These are phyloP conservation scores for Cylindroiulus punctatus DNA, from an alignment of 2,888 invertebrate genomes.

Conservation along the genomic window DNA sequence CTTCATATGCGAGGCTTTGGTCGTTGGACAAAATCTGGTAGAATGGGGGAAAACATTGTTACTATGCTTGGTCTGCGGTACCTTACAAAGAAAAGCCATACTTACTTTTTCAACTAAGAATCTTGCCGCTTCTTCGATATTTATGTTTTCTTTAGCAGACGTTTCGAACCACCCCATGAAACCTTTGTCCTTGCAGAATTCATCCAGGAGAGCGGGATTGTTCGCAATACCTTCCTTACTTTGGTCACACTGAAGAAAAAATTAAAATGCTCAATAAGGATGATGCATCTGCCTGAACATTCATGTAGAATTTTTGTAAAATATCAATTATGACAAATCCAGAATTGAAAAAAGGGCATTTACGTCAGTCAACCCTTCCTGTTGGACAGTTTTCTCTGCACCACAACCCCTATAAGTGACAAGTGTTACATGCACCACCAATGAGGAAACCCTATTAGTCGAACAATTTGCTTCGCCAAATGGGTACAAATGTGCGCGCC, in stretches of 20 bases:
- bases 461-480: too few relatives aligned
- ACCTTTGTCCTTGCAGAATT: conserved; percentile 90
- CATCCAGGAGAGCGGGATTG: conserved; percentile 85
- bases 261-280: background rate
- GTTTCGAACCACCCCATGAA: conserved; percentile 97
- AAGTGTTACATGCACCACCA: too few relatives aligned
- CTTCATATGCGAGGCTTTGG: conserved; percentile 76
- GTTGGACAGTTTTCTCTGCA: too few relatives aligned
- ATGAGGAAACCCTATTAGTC: too few relatives aligned
- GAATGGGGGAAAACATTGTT: background rate
- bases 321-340: too few relatives aligned
- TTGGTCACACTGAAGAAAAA: conserved; percentile 81
- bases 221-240: conserved; percentile 89
- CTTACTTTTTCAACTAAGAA: conserved; percentile 88
- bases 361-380: too few relatives aligned
- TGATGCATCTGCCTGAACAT: too few relatives aligned
- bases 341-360: too few relatives aligned
- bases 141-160: conserved; percentile 94
- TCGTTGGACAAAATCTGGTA: conserved; percentile 77
- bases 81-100: background rate
- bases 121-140: conserved; percentile 94
- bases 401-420: too few relatives aligned
- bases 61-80: background rate
- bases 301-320: too few relatives aligned
- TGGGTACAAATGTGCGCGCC: too few relatives aligned